Conservation (phyloP, 35 echinoderm and acorn worm species). For the Lytechinus variegatus region DNA sequence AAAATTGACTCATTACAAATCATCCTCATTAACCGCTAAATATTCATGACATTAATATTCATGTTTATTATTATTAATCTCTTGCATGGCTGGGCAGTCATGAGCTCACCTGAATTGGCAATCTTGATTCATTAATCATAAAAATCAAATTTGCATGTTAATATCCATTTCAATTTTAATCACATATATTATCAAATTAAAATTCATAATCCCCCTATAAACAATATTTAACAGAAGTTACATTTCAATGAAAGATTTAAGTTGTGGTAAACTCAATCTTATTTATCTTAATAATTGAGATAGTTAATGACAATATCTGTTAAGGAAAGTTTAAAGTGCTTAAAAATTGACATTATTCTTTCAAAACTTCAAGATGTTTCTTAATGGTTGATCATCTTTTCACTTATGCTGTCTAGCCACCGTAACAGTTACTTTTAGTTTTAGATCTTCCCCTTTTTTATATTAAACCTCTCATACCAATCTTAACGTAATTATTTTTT, state of each 20-base stretch:
- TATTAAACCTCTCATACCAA: background rate
- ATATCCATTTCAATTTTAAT: background rate
- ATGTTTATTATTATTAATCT: background rate
- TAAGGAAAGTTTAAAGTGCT: background rate
- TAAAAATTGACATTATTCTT: no score
- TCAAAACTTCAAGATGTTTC: no score
- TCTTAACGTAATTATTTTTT: background rate
- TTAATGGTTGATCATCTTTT: no score
- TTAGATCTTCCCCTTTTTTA: background rate
- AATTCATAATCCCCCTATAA: background rate
- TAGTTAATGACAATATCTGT: background rate
- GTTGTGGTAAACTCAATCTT: background rate
- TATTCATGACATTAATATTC: background rate
- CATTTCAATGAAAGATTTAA: no score
- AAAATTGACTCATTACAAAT: background rate
- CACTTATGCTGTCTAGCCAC: no score
- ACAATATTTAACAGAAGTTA: no score
- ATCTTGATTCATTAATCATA: background rate
- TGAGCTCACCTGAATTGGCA: background rate
- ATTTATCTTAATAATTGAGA: background rate
- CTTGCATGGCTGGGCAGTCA: background rate
- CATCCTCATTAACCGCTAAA: background rate
- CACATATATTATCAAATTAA: background rate
- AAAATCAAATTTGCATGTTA: background rate
- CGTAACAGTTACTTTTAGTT: background rate